Percentiles rank a stretch among this genome's conserved stretches.
These are phyloP conservation scores for Corythornis vintsioides DNA, from an alignment of 2,113 vertebrate genomes.

Conservation along the genomic window DNA sequence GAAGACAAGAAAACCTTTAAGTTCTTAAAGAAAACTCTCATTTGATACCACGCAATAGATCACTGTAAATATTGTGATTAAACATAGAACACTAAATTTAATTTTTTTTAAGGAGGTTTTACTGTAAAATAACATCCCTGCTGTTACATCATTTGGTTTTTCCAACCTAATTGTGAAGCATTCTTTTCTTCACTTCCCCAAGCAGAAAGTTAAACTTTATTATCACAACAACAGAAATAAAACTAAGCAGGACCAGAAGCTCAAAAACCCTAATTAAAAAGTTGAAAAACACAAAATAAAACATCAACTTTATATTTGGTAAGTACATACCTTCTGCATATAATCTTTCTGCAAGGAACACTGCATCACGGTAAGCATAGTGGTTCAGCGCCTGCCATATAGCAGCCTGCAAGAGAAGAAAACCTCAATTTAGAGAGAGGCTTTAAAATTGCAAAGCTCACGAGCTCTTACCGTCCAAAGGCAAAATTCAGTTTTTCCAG, in stretches of 20 bases:
- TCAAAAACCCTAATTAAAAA: neutral
- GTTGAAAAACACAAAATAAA: neutral
- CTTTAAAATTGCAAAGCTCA: neutral
- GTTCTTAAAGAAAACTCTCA: neutral
- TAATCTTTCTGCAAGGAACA: slow-evolving; percentile 88
- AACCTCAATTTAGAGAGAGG: neutral
- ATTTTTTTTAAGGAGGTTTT: neutral
- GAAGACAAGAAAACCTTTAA: neutral
- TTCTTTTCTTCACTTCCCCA: neutral
- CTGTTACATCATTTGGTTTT: neutral
- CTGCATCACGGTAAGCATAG: slow-evolving; percentile 89
- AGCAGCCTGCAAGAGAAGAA: slow-evolving; percentile 81
- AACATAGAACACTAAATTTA: neutral
- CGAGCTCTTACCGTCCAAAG: neutral
- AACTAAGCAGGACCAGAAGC: neutral
- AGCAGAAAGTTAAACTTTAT: neutral
- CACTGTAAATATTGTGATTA: neutral
- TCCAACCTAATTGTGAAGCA: neutral
- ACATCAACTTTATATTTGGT: neutral
- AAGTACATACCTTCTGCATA: slow-evolving; percentile 87
- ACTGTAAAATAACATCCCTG: neutral
- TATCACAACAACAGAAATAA: neutral
- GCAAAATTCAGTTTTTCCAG: neutral
- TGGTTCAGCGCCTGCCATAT: slow-evolving; percentile 94
- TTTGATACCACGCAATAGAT: neutral